Evolutionary conservation across 2,113 vertebrate genomes (phyloP), one percentile per base, ranked within the genome.

Genomic region (Passer montanus): DNA sequence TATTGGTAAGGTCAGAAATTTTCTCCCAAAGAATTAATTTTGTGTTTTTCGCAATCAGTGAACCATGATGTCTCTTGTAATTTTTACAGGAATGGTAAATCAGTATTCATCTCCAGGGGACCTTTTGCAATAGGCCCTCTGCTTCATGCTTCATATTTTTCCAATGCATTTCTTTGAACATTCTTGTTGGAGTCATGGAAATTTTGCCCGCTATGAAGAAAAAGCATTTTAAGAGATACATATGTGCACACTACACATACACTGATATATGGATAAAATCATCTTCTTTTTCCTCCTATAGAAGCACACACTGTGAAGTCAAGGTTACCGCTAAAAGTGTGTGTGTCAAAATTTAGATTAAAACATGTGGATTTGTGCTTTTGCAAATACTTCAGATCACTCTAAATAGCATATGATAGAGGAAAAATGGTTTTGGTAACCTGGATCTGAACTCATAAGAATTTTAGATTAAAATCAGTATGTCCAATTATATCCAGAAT

Each of bases 401-500:
- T 79, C 8, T 50, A 62, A 47, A 44, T 80, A 56, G 46, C 14
- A 74, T 66, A 47, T 11, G 21, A 46, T 60, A 69, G 53, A 72
- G 28, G 4, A 87, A 84, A 94, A 60, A 50, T 79, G 58, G 6
- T 87, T 91, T 83, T 35, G 13, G 44, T 91, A 95, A 81, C 80
- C 56, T 78, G 30, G 2, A 75, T 92, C 30, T 89, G 66, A 94
- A 89, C 49, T 70, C 74, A 13, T 43, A 58, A 43, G 46, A 79
- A 35, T 72, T 90, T 80, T 58, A 93, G 56, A 76, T 87, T 83
- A 87, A 95, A 93, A 91, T 84, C 52, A 33, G 33, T 60, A 30
- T 74, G 53, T 80, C 64, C 58, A 1, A 44, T 76, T 87, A 44
- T 47, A 87, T 77, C 39, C 78, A 66, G 63, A 80, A 77, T 77